These are phyloP conservation scores for Echeneis naucrates DNA, from an alignment of 2,797 vertebrate genomes.

Conservation along the genomic window DNA sequence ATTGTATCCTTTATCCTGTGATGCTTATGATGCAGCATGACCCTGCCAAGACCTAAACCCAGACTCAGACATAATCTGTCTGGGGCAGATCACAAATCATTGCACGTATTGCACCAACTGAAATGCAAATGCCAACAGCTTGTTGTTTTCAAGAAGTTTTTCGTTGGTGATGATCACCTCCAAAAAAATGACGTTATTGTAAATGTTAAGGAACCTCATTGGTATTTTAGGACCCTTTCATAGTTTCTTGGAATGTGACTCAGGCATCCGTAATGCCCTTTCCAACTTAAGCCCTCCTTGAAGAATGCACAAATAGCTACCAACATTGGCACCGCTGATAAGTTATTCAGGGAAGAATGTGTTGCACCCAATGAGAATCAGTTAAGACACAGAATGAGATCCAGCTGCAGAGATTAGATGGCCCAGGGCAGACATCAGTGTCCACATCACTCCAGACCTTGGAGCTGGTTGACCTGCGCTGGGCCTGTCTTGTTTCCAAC, in stretches of 20 bases:
- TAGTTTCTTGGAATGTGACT: neutral
- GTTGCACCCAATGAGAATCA: slow-evolving; percentile 32
- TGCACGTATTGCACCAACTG: neutral
- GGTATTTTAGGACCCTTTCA: neutral
- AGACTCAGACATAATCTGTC: neutral
- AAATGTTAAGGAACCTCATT: neutral
- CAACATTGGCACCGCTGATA: slow-evolving; percentile 10
- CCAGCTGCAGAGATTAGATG: slow-evolving; percentile 60
- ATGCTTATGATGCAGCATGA: neutral
- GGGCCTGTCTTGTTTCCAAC: slow-evolving; percentile 83
- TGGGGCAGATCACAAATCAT: neutral
- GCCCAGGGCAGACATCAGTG: slow-evolving; percentile 71
- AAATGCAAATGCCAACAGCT: neutral
- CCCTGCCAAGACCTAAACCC: neutral
- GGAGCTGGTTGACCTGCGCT: slow-evolving; percentile 78
- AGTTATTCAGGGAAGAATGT: slow-evolving; percentile 44
- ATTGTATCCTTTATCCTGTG: neutral
- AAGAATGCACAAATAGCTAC: slow-evolving; percentile 27
- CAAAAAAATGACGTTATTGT: neutral
- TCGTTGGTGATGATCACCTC: neutral
- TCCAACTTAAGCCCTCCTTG: neutral
- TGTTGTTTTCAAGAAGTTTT: neutral
- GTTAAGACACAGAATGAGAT: slow-evolving; percentile 32
- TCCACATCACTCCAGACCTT: slow-evolving; percentile 71
- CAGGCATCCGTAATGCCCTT: slow-evolving; percentile 11